phyloP scores from a whole-genome alignment of 2,113 vertebrate species.

The Oreochromis aureus region DNA sequence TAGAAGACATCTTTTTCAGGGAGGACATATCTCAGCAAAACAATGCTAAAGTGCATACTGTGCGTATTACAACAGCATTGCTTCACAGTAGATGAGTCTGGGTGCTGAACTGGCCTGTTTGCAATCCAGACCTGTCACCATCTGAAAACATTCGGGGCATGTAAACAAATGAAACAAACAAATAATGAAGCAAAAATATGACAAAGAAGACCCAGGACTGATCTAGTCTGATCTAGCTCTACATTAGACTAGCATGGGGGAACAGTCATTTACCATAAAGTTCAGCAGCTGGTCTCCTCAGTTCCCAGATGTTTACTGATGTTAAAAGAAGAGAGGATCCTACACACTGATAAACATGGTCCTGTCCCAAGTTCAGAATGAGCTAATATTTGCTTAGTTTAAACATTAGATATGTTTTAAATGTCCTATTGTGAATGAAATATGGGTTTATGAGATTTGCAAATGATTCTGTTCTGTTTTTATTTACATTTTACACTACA shows the following conservation, averaged over 20 bases:
- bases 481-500: background rate
- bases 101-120: background rate
- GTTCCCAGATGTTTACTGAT: background rate
- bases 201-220: background rate
- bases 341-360: background rate
- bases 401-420: background rate
- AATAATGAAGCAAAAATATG: background rate
- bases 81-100: background rate
- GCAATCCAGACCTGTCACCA: background rate
- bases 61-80: background rate
- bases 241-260: background rate
- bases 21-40: background rate
- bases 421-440: background rate
- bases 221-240: background rate
- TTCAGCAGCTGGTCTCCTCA: background rate
- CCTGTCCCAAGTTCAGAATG: background rate
- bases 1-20: background rate
- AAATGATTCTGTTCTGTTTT: background rate
- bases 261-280: background rate
- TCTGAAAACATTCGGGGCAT: background rate
- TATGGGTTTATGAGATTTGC: background rate
- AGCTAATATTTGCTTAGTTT: background rate
- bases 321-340: background rate
- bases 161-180: background rate
- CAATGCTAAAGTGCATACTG: background rate